Percentiles rank a stretch among this genome's conserved stretches.
These are phyloP conservation scores for Pyxicephalus adspersus DNA, from an alignment of 2,113 vertebrate species.

Conservation along the genomic window DNA sequence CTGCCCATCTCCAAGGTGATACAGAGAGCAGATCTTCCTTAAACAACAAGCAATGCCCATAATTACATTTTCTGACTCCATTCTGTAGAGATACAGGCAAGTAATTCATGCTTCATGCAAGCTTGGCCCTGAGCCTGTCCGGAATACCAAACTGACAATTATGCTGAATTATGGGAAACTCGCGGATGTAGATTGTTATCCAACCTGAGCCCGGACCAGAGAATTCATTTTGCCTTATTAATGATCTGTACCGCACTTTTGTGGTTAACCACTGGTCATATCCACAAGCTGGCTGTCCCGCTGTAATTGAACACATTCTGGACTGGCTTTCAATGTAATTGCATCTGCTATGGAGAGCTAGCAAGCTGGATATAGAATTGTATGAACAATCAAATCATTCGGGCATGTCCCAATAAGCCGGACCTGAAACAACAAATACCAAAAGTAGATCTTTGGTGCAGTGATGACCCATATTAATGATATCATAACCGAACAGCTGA, in stretches of 20 bases:
- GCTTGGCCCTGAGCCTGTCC: constrained; percentile 50
- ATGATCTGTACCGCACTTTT: constrained; percentile 41
- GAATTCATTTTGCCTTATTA: constrained; percentile 56
- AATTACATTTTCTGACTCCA: constrained; percentile 54
- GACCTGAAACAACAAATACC: too few species aligned
- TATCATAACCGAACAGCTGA: too few species aligned
- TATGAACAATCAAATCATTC: constrained; percentile 5
- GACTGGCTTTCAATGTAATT: constrained; percentile 5
- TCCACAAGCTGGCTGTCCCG: constrained; percentile 37
- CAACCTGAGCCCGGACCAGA: constrained; percentile 49
- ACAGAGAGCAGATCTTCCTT: constrained; percentile 40
- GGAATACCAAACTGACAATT: constrained; percentile 57
- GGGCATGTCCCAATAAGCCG: too few species aligned
- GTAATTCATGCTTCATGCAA: constrained; percentile 55
- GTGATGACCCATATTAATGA: too few species aligned
- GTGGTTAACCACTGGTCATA: constrained; percentile 53
- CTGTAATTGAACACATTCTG: constrained; percentile 29
- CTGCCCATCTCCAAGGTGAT: constrained; percentile 53
- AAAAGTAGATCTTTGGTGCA: too few species aligned
- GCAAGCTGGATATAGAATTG: constrained; percentile 6
- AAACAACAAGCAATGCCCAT: constrained; percentile 49
- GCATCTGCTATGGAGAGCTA: constrained; percentile 15
- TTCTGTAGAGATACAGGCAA: constrained; percentile 55
- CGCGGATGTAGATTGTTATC: constrained; percentile 55
- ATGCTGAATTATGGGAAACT: constrained; percentile 56